Evolutionary conservation across 2,888 invertebrate species (phyloP).

Genomic region (Netelia melanura): DNA sequence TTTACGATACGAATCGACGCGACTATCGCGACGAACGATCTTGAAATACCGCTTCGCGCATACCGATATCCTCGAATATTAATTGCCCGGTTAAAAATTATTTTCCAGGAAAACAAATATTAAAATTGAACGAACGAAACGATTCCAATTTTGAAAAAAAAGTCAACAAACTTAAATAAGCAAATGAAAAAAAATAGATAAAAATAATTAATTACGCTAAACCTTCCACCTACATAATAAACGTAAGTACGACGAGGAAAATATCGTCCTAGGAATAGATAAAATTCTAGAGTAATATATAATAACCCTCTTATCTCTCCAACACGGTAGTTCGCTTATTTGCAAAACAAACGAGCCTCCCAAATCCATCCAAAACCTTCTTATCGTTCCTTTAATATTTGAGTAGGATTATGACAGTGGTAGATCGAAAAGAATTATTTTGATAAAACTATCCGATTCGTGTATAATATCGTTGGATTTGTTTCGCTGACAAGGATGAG

Average conservation of each 20-base stretch:
- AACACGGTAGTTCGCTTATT: slow-evolving; percentile 32
- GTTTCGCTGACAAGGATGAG: slow-evolving; percentile 35
- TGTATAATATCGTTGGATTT: slow-evolving; percentile 21
- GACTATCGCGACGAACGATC: slow-evolving; percentile 30
- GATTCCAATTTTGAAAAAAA: neutral
- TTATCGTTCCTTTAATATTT: too few species aligned
- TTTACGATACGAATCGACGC: slow-evolving; percentile 33
- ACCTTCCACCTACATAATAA: neutral
- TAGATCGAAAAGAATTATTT: neutral
- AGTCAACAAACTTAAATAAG: neutral
- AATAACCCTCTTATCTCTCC: slow-evolving; percentile 19
- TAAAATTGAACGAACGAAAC: neutral
- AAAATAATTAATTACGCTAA: too few species aligned
- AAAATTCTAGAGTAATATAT: neutral
- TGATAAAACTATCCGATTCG: neutral
- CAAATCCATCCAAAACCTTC: neutral
- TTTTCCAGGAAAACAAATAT: neutral
- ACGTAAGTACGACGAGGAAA: neutral
- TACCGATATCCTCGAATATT: neutral
- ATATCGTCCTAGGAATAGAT: neutral
- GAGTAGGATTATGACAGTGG: too few species aligned
- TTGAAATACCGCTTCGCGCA: slow-evolving; percentile 36
- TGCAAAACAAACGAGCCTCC: neutral
- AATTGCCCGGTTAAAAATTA: slow-evolving; percentile 24
- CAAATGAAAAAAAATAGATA: neutral